Conservation (phyloP, 2,113 vertebrate genomes). For the Dryoscopus gambensis region DNA sequence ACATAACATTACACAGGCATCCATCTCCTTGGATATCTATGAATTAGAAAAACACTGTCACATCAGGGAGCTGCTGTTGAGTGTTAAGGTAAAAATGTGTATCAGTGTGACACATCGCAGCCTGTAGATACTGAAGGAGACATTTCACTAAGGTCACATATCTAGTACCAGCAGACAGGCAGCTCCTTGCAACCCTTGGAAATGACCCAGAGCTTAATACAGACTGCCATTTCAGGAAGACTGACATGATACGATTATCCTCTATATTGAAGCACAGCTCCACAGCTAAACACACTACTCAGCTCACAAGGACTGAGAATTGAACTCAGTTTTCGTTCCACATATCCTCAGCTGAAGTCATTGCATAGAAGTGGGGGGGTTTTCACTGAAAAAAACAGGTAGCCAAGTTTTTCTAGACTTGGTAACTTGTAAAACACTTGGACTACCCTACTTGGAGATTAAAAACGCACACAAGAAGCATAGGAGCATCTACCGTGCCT, state of each 20-base stretch:
- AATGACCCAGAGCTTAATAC: background rate
- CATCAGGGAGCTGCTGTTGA: background rate
- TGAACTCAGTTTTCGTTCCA: background rate
- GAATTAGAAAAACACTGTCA: background rate
- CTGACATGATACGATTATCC: background rate
- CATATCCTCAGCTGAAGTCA: background rate
- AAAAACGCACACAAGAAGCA: background rate
- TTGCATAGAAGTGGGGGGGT: background rate
- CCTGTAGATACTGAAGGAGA: background rate
- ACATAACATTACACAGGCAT: background rate
- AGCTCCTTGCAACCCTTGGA: background rate
- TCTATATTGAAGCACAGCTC: background rate
- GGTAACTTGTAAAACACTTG: background rate
- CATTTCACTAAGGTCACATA: background rate
- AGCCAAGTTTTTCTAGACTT: background rate
- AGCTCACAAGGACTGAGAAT: background rate
- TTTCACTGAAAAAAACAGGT: background rate
- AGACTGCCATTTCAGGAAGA: background rate
- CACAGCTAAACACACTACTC: background rate
- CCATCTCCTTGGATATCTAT: background rate
- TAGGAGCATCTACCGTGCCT: background rate
- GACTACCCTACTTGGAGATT: background rate
- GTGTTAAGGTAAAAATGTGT: slow-evolving; percentile 7
- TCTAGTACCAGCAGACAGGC: background rate
- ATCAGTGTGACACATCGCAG: background rate